Conservation (phyloP, 2,113 vertebrate species). For the Calidris pygmaea region DNA sequence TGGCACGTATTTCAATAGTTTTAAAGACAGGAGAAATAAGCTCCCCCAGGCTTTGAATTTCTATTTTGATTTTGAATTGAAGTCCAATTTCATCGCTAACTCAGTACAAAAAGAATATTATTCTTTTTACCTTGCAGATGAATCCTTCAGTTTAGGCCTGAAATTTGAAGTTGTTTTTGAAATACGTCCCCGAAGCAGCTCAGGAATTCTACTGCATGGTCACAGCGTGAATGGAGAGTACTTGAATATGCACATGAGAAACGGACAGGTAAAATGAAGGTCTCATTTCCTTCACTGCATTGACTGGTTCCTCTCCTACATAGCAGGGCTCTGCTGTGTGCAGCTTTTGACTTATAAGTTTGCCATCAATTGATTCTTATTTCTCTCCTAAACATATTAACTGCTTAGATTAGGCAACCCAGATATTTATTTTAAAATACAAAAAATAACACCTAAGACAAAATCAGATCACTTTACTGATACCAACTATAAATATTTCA, state of each 20-base stretch:
- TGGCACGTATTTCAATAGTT: background rate
- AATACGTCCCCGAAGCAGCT: constrained; percentile 87
- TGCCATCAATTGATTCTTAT: background rate
- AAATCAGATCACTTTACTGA: background rate
- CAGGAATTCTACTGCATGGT: constrained; percentile 86
- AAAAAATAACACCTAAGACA: background rate
- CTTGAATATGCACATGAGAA: constrained; percentile 85
- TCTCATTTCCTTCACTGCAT: background rate
- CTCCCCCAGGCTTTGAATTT: background rate
- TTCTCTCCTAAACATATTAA: background rate
- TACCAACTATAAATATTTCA: background rate
- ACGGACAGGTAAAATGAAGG: constrained; percentile 78
- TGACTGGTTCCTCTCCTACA: background rate
- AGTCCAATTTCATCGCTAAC: background rate
- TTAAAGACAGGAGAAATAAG: background rate
- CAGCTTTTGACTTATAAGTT: constrained; percentile 3
- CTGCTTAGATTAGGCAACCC: background rate
- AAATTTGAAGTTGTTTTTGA: constrained; percentile 91
- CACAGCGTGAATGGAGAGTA: constrained; percentile 80
- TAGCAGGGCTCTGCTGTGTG: background rate
- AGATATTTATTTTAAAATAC: background rate
- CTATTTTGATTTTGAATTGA: background rate
- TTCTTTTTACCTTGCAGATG: constrained; percentile 75
- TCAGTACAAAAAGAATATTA: background rate
- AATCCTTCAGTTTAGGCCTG: constrained; percentile 85